Evolutionary conservation across 2,888 invertebrate species (phyloP), one percentile per base, ranked within the genome.

Genomic region (Pyrochroa serraticornis): DNA sequence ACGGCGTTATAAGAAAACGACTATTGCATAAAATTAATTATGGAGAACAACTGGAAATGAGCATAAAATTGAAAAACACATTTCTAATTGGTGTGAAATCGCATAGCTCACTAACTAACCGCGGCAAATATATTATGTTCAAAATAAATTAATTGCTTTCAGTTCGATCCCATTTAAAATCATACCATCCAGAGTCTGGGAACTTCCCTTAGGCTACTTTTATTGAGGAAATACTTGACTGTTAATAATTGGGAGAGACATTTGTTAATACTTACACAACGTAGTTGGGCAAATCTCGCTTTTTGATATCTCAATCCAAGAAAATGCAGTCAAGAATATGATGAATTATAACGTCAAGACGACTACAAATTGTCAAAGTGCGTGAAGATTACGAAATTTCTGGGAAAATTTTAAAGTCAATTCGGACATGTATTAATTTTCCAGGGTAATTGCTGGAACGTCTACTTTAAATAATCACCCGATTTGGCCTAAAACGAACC

Each of bases 371-470:
- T 52, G 57, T 58, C 51, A 58, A 58, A 38, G 51, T 47, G 58
- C 48, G 53, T 58, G 52, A 58, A 58, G 39, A 53, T 47, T 56
- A 36, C 31, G 9, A 10, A 45, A 47, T 38, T 58, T 58, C 53
- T 12, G 32, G 38, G 53, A 53, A 58, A 36, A 7, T 9, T 36
- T 31, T 39, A 37, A 56, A 50, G 37, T 43, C 33, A 34, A 50
- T 56, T 22, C 31, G 42, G 35, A 57, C 43, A 46, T 41, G 42
- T 59, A 54, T 59, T 54, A 53, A 59, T 59, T 54, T 59, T 33
- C 38, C 49, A 12, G 36, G 54, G 58, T 59, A 59, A 59, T 59
- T 53, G 49, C 54, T 54, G 54, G 54, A 59, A 54, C 54, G 58
- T 59, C 54, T 59, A 59, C 30, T 59, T 59, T 35, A 49, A 54